Evolutionary conservation across 2,888 invertebrate genomes (phyloP).

Genomic region (Muscina levida): DNA sequence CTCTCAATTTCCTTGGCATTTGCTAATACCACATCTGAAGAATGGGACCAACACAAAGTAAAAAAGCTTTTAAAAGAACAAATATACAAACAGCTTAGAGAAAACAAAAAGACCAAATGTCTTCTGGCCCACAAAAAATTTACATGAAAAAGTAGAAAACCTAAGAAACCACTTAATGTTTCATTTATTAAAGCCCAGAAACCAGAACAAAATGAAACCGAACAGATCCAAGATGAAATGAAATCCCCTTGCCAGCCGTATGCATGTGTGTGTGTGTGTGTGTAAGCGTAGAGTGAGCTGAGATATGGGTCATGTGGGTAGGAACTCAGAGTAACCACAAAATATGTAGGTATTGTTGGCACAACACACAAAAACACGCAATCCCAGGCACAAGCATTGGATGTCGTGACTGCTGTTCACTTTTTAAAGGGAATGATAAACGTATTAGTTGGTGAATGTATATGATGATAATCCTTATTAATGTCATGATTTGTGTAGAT

Average conservation of each 20-base stretch:
- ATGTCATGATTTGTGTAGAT: conserved; percentile 22
- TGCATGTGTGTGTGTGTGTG: background rate
- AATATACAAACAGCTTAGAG: conserved; percentile 28
- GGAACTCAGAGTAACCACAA: conserved; percentile 33
- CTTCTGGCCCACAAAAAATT: conserved; percentile 37
- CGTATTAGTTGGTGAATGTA: conserved; percentile 12
- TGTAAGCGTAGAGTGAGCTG: background rate
- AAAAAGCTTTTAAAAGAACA: conserved; percentile 39
- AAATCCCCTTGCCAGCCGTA: conserved; percentile 14
- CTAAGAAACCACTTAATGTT: conserved; percentile 58
- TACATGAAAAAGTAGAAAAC: conserved; percentile 51
- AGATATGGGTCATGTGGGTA: conserved; percentile 10
- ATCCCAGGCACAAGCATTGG: background rate
- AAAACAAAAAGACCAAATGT: conserved; percentile 17
- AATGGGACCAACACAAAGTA: conserved; percentile 27
- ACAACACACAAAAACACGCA: conserved; percentile 2
- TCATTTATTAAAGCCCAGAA: conserved; percentile 49
- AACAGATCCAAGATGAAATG: background rate
- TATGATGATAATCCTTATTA: conserved; percentile 32
- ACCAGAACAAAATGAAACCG: conserved; percentile 18
- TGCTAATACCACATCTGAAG: conserved; percentile 38
- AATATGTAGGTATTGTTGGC: conserved; percentile 35
- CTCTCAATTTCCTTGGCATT: conserved; percentile 18
- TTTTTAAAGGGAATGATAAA: conserved; percentile 22
- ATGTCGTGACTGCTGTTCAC: background rate